phyloP scores from a whole-genome alignment of 2,113 vertebrate species.

The Tyto alba region DNA sequence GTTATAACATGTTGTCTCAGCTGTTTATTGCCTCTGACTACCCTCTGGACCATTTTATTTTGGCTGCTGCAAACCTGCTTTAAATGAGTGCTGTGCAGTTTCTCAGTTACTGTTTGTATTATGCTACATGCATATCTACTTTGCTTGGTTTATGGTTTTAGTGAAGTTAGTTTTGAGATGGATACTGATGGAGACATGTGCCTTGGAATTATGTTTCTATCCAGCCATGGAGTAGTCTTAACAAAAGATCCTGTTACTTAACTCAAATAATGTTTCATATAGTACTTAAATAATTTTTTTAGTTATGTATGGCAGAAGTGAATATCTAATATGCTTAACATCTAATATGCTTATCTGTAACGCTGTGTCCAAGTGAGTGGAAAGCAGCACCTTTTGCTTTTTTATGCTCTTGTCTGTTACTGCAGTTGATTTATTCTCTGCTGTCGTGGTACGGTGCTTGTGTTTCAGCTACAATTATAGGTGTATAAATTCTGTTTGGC shows the following conservation, averaged over 20 bases:
- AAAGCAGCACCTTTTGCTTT: not conserved
- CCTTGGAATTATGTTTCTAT: not conserved
- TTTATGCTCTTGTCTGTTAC: not conserved
- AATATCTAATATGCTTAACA: not conserved
- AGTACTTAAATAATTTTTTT: not conserved
- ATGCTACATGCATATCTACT: not conserved
- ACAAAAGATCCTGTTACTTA: not conserved
- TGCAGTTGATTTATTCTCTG: not conserved
- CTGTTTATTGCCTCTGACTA: not conserved
- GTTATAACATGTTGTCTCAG: not conserved
- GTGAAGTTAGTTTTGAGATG: not conserved
- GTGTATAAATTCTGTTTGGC: not conserved
- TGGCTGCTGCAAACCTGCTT: not conserved
- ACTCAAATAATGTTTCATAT: not conserved
- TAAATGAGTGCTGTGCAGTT: not conserved
- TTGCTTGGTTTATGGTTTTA: not conserved
- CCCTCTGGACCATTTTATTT: not conserved
- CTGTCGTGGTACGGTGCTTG: not conserved
- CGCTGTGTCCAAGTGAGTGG: not conserved
- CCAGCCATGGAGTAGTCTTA: not conserved
- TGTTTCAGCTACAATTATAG: not conserved
- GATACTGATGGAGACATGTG: accelerated
- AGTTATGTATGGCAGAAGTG: not conserved
- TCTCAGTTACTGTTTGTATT: not conserved
- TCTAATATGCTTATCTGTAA: not conserved